Base-by-base conservation (phyloP, 1,140 invertebrate species). In the Drosophila aff. region DNA sequence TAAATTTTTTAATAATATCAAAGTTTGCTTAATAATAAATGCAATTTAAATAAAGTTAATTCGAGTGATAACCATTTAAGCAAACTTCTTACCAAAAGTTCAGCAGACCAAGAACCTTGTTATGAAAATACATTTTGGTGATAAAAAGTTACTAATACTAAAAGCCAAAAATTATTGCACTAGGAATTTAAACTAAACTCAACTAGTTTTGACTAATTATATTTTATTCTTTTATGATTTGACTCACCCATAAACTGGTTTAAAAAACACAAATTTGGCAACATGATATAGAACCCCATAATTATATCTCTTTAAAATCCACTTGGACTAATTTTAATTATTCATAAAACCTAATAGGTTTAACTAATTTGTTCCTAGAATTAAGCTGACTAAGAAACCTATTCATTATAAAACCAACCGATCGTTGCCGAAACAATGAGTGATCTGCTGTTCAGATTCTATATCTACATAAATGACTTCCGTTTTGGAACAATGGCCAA, bases 401-500 rank as follows among this genome's bases (percentile, higher is more conserved):
- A 38, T 38, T 38, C 23, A 40, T 66, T 40, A 31, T 33, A 49
- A 66, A 66, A 28, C 28, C 44, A 31, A 6, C 26, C 31, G 41
- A 47, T 63, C 57, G 57, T 62, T 1, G 28, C 28, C 28, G 13
- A 63, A 46, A 55, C 58, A 55, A 73, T 72, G 36, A 23, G 33
- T 6, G n/a, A 67, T 61, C 36, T 49, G 10, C 21, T 36, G 16
- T 43, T 16, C 10, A 36, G 31, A 52, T 65, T 50, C 16, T 36
- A 46, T 46, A 4, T 49, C 50, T 57, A 69, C 31, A 31, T n/a
- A 55, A 10, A 23, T 21, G 18, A 61, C 66, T 87, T 89, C 84
- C 81, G 81, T 59, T 87, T 47, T 53, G 9, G 10, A 81, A 87
- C 80, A 87, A 87, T 87, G 40, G 62, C 16, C 47, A 52, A 49